Base-by-base conservation (phyloP, 2,797 vertebrate genomes). In the Cetoscarus ocellatus region DNA sequence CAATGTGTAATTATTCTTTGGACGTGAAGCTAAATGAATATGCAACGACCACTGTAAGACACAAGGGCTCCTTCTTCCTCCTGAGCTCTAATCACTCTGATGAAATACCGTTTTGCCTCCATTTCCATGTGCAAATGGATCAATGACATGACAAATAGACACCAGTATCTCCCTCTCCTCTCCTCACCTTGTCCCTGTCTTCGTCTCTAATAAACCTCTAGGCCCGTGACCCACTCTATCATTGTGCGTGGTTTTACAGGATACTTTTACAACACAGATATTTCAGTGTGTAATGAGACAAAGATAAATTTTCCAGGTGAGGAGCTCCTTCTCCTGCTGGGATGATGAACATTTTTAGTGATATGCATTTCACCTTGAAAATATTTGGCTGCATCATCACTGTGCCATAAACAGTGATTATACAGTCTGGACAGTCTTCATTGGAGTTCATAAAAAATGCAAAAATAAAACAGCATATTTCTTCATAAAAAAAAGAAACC, bases 1-100 rank as follows among this genome's bases (percentile, higher is more conserved):
- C 83, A 80, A 89, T 89, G 80, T 73, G 72, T 70, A 88, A 91
- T 90, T 90, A 90, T 82, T 88, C 61, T 77, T 79, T 89, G 66
- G 50, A 82, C 48, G 67, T 69, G 63, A 79, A 67, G 73, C 58
- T 61, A 67, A 81, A 91, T 88, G 65, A 89, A 91, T 90, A 87
- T 85, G 84, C 78, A 90, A 85, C 62, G 48, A 86, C 64, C 43
- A 50, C 43, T 19, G 7, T 5, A 61, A 76, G 60, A 80, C 55
- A 70, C 70, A 67, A 56, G 39, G 50, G 39, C 70, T 76, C 61
- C 40, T 60, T 85, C 76, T 73, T 67, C 80, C 56, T 72, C 79
- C 84, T 66, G 70, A 86, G 73, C 83, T 89, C 86, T 82, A 89
- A 85, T 89, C 79, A 72, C 61, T 74, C 43, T 84, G 72, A 86